Percentiles rank a stretch among this genome's conserved stretches.
Evolutionary conservation across 1,140 invertebrate species (phyloP).

Genomic region (Calephelis nemesis): DNA sequence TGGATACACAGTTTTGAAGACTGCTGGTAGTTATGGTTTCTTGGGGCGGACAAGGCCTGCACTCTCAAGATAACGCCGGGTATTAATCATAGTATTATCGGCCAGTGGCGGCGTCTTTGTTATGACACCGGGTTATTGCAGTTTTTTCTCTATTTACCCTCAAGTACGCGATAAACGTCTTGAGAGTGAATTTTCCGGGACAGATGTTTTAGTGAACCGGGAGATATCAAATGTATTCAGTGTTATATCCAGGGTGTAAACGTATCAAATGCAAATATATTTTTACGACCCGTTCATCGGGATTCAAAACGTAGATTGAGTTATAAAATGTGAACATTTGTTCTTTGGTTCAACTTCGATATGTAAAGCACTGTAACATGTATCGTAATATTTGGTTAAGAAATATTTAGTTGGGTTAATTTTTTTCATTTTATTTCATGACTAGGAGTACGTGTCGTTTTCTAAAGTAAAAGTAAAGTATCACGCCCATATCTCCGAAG

Average conservation of each 20-base stretch:
- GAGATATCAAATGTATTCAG: conserved; percentile 55
- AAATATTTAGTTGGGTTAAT: no score
- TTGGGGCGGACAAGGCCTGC: conserved; percentile 60
- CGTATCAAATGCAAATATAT: conserved; percentile 16
- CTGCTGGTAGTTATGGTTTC: conserved; percentile 28
- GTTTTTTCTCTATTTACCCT: conserved; percentile 74
- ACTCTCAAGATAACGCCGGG: conserved; percentile 74
- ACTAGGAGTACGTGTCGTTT: no score
- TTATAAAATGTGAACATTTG: background rate
- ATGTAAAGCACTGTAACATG: background rate
- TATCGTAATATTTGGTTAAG: no score
- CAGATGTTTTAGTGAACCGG: conserved; percentile 74
- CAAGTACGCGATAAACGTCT: conserved; percentile 60
- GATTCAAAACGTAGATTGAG: background rate
- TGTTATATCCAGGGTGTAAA: conserved; percentile 15
- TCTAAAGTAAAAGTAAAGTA: no score
- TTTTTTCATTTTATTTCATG: no score
- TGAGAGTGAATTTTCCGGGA: conserved; percentile 76
- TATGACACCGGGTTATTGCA: conserved; percentile 77
- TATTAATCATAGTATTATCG: conserved; percentile 78
- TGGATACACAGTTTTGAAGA: conserved; percentile 24
- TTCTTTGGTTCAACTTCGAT: background rate
- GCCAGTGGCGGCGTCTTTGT: conserved; percentile 68
- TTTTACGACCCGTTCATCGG: conserved; percentile 5
- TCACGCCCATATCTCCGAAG: no score